Evolutionary conservation across 2,797 vertebrate species (phyloP), one percentile per base, ranked within the genome.

Genomic region (Cirrhinus mrigala): DNA sequence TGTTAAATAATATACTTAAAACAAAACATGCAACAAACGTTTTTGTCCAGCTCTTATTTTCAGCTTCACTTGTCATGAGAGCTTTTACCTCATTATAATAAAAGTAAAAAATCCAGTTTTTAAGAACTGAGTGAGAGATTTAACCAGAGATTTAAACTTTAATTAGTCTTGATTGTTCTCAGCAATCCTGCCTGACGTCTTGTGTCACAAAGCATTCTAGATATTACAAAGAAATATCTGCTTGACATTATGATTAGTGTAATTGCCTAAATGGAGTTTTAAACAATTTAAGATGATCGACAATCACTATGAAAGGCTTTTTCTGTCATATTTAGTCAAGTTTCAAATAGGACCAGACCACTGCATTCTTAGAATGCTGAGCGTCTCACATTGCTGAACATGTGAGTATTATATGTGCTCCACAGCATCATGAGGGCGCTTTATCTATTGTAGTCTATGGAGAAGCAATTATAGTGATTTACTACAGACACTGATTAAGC

Each of bases 391-490:
- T 3, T 27, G 11, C 16, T 66, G 71, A 64, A 75, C 27, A 52
- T 83, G 71, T 12, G 44, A 40, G 52, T 58, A 69, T 20, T 12
- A 22, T 48, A 54, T 68, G 33, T 48, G 14, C 40, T 69, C n/a
- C 74, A 44, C 48, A 15, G n/a, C 62, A 69, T 58, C 22, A 64
- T 40, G 33, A 54, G 27, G 62, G 74, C 1, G 24, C 78, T 70
- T 56, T 69, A 69, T 69, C 74, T 69, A 58, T 83, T 68, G 52
- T 84, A 9, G 37, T 64, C 44, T 76, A 64, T 66, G 29, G 46
- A 37, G 64, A 78, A 70, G 64, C 64, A 84, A 78, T 79, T 84
- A 78, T 64, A 84, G 75, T 84, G 52, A 78, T 78, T 84, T 79
- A 78, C 48, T 7, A 46, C 74, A 84, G 82, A 78, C 62, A 18